Percentiles rank a stretch among this genome's conserved stretches.
These are phyloP conservation scores for Xestia c-nigrum DNA, from an alignment of 2,888 invertebrate genomes.

Conservation along the genomic window DNA sequence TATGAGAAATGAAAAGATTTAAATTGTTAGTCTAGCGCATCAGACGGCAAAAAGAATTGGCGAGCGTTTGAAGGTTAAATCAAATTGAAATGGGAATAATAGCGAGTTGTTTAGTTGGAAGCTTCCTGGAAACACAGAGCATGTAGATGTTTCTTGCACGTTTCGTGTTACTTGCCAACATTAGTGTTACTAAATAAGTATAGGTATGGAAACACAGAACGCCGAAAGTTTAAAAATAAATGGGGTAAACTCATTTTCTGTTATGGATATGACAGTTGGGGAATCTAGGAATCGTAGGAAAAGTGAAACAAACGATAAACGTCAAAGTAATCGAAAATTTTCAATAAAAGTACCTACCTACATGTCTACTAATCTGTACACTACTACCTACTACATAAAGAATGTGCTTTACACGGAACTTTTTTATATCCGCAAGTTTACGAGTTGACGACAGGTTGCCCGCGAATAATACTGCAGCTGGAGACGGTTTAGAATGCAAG, in stretches of 20 bases:
- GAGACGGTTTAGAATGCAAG: slow-evolving; percentile 79
- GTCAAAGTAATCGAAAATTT: background rate
- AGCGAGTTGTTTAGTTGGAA: slow-evolving; percentile 71
- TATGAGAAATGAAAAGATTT: too few relatives aligned
- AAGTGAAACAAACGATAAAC: background rate
- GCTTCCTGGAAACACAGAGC: slow-evolving; percentile 80
- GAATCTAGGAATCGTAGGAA: slow-evolving; percentile 6
- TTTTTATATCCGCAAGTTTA: slow-evolving; percentile 71
- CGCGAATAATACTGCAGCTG: slow-evolving; percentile 80
- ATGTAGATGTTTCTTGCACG: slow-evolving; percentile 77
- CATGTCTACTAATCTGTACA: background rate
- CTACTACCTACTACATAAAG: background rate
- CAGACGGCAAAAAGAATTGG: slow-evolving; percentile 78
- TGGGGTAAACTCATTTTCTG: slow-evolving; percentile 13
- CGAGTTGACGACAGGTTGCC: slow-evolving; percentile 69
- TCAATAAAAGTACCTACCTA: background rate
- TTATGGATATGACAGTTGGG: background rate
- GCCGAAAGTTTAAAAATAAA: slow-evolving; percentile 58
- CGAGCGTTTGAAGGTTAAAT: slow-evolving; percentile 86
- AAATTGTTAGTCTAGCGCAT: slow-evolving; percentile 78
- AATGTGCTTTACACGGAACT: slow-evolving; percentile 44
- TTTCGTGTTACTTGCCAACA: slow-evolving; percentile 75
- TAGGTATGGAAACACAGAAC: slow-evolving; percentile 51
- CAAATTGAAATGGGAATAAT: slow-evolving; percentile 74
- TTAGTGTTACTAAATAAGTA: slow-evolving; percentile 76